phyloP scores from a whole-genome alignment of 2,888 invertebrate genomes.

The Chironomus riparius region DNA sequence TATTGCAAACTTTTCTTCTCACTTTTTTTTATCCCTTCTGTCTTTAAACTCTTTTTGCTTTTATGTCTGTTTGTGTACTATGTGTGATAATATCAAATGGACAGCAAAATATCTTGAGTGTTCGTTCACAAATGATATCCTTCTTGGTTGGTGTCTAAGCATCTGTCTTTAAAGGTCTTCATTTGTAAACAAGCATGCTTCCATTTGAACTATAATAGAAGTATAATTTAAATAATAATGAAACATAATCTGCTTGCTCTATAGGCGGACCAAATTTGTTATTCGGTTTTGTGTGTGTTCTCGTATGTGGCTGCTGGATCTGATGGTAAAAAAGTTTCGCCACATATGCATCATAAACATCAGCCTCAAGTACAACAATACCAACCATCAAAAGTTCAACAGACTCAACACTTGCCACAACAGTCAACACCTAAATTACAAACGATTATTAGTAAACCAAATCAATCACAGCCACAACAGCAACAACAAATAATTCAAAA shows the following conservation, averaged over 20 bases:
- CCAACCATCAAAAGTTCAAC: constrained; percentile 33
- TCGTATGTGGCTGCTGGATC: constrained; percentile 94
- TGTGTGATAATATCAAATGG: no score
- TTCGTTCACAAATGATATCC: neutral
- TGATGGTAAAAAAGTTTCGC: constrained; percentile 52
- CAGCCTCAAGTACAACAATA: constrained; percentile 33
- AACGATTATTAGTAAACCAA: constrained; percentile 25
- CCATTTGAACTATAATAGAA: neutral
- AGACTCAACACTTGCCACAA: constrained; percentile 38
- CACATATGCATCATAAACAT: constrained; percentile 38
- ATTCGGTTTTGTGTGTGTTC: constrained; percentile 97
- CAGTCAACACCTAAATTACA: constrained; percentile 33
- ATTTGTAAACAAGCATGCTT: neutral
- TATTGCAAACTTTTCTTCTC: neutral
- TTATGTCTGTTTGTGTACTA: constrained; percentile 9
- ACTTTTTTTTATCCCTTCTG: neutral
- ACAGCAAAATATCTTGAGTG: neutral
- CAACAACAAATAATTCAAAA: constrained; percentile 3
- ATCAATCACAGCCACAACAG: neutral
- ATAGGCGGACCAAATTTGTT: constrained; percentile 98
- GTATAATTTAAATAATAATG: neutral
- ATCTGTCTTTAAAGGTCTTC: no score
- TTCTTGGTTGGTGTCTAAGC: no score
- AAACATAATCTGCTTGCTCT: constrained; percentile 26
- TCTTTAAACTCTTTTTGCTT: neutral